A percentile compares a stretch with the other conserved stretches of the same genome.
These are phyloP conservation scores for Apis mellifera DNA, from an alignment of 1,140 invertebrate genomes.

Conservation along the genomic window Amel_HAv3.1 CM009931.2:24229501-24230000, in stretches of 20 bases:
- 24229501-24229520: not conserved
- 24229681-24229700: not conserved
- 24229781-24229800: not conserved
- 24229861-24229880: not conserved
- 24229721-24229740: conserved; percentile 5
- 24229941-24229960: too few relatives aligned
- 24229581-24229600: not conserved
- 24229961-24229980: too few relatives aligned
- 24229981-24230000: too few relatives aligned
- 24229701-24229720: conserved; percentile 16
- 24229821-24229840: too few relatives aligned
- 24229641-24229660: too few relatives aligned
- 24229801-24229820: not conserved
- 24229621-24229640: conserved; percentile 9
- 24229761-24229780: conserved; percentile 1
- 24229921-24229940: too few relatives aligned
- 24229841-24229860: not conserved
- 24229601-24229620: not conserved
- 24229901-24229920: too few relatives aligned
- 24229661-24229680: conserved; percentile 29
- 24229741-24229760: conserved; percentile 8
- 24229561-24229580: not conserved
- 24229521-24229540: not conserved
- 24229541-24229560: not conserved
- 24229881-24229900: too few relatives aligned